Evolutionary conservation across 35 echinoderm and acorn worm genomes (phyloP), one percentile per base, ranked within the genome.

Genomic region (Ophiothrix spiculata): DNA sequence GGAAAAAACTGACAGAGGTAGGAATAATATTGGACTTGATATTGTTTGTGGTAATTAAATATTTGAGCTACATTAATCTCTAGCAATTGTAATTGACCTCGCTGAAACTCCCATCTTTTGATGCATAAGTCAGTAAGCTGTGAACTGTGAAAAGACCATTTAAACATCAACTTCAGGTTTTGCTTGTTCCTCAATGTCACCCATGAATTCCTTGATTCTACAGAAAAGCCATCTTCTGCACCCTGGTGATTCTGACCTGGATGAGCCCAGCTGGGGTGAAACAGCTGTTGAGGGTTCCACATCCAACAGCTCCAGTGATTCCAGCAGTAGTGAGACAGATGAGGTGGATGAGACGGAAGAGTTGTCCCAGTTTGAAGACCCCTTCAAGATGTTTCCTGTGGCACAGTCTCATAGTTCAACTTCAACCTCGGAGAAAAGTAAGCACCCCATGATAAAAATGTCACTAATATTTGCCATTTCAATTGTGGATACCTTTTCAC

Each of bases 221-320:
- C 56, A 60, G 56, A 13, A n/a, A 29, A 76, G 29, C 63, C 28
- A 85, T 86, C 60, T 32, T 28, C 85, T 40, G 29, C 63, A 40
- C 28, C 46, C 74, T 32, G 80, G 75, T 8, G 94, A 97, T 32
- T 97, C 94, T 33, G 94, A 97, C 73, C 33, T 97, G 13, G 94
- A 97, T 39, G 94, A 97, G 36, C 81, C 83, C 21, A 87, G 87
- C 36, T 97, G 94, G 94, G 90, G 86, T 32, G 94, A 97, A 75
- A 93, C 94, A 0, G 94, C 82, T 31, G 94, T 64, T 12, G 94
- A 97, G 21, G 90, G 69, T 40, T 88, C 94, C 31, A 86, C 85
- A 32, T 92, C 90, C 1, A 82, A 40, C 29, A 87, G 87, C 6
- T 86, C 87, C 25, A 88, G 80, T n/a, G 84, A 81, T 31, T 84